Evolutionary conservation across 2,113 vertebrate species (phyloP), one percentile per base, ranked within the genome.

Genomic region (Gadus chalcogrammus): DNA sequence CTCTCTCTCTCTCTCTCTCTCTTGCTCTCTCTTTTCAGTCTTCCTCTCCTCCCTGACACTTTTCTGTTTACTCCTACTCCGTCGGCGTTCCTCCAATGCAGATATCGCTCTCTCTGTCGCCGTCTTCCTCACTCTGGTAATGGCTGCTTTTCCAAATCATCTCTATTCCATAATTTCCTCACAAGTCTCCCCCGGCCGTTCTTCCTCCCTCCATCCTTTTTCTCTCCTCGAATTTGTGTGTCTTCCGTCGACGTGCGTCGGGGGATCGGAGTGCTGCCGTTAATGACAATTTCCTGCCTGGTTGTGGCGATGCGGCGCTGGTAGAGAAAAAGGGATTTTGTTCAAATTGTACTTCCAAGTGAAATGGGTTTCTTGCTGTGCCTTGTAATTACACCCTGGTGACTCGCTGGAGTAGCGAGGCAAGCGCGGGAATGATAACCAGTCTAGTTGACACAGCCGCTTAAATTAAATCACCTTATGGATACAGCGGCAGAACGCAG

Each of bases 331-430:
- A 65, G 73, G 71, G 78, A 82, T n/a, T 82, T 79, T 74, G 61
- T 76, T 79, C 74, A 68, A 83, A 83, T 62, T 70, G 78, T 65
- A 67, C 77, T 65, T 78, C 67, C 73, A 70, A 84, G 75, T 79
- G 79, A 71, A 73, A 77, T 5, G 35, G 0, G 22, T 64, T 80
- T 75, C 85, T 84, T 18, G 74, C 78, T 80, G 83, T 48, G 77
- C 15, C 69, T 68, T 20, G 67, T 79, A 85, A 89, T 87, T 79
- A 82, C 66, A 76, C 77, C 73, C 55, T 67, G 62, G 73, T 74
- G 77, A 75, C 78, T 79, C 69, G 66, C 42, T 13, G 75, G 72
- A 81, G 74, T 60, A 65, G 58, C 67, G 5, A 55, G 55, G 69
- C 55, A 53, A 62, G 75, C 52, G 48, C 81, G 63, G 12, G 16